phyloP scores from a whole-genome alignment of 64 coral and sea anemone species.

The Acropora yongei region DNA sequence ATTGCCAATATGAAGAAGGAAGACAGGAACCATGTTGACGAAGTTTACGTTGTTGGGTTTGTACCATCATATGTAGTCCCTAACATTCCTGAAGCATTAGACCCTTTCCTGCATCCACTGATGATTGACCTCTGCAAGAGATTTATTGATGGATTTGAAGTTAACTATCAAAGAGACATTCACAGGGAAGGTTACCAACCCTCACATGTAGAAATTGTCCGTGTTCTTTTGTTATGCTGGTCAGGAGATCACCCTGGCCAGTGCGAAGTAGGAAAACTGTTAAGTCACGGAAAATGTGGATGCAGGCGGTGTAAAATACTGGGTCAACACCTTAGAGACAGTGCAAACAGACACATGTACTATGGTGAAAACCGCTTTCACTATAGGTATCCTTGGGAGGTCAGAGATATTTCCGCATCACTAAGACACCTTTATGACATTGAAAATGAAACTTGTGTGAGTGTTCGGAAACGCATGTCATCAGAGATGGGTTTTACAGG shows the following conservation, averaged over 20 bases:
- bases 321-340: constrained; percentile 38
- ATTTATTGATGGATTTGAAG: constrained; percentile 40
- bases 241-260: constrained; percentile 75
- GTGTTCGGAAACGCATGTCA: constrained; percentile 64
- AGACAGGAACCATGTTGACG: constrained; percentile 45
- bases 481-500: constrained; percentile 55
- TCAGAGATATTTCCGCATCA: constrained; percentile 25
- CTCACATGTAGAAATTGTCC: constrained; percentile 1
- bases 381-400: constrained; percentile 46
- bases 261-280: constrained; percentile 62
- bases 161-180: constrained; percentile 3
- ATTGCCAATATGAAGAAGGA: constrained; percentile 64
- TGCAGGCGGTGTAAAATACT: constrained; percentile 56
- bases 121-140: constrained; percentile 32
- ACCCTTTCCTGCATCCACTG: constrained; percentile 61
- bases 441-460: constrained; percentile 54
- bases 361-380: constrained; percentile 70
- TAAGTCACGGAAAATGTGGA: constrained; percentile 73
- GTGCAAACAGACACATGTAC: constrained; percentile 54
- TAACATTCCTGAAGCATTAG: constrained; percentile 21
- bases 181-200: constrained; percentile 17
- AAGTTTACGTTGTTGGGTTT: constrained; percentile 57
- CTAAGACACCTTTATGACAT: constrained; percentile 40
- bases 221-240: constrained; percentile 55
- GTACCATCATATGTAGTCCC: constrained; percentile 29